Conservation (phyloP, 2,113 vertebrate genomes). For the Cyprinodon brontotheroides region DNA sequence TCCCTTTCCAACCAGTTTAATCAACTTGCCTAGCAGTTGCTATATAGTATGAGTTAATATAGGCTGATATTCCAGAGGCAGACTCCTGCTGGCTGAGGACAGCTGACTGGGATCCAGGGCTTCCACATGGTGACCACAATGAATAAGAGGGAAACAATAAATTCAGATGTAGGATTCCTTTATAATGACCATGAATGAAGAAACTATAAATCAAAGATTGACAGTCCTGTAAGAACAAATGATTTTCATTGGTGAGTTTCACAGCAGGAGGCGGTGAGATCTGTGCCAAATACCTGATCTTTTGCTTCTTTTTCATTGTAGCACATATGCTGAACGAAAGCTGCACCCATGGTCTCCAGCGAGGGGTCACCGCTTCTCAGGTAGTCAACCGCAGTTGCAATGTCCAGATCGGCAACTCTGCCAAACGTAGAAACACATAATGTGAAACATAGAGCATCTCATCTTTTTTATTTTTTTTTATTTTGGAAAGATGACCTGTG, state of each 20-base stretch:
- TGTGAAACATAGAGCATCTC: slow-evolving; percentile 5
- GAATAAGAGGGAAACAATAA: not conserved
- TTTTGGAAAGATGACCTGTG: slow-evolving; percentile 32
- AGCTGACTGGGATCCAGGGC: not conserved
- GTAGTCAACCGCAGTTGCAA: slow-evolving; percentile 86
- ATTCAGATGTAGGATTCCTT: not conserved
- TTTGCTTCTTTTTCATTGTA: slow-evolving; percentile 88
- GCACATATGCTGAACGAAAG: slow-evolving; percentile 94
- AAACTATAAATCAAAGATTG: slow-evolving; percentile 5
- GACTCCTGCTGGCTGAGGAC: not conserved
- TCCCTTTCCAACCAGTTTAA: not conserved
- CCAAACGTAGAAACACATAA: slow-evolving; percentile 30
- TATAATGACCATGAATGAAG: slow-evolving; percentile 7
- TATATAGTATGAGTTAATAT: not conserved
- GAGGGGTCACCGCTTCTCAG: slow-evolving; percentile 84
- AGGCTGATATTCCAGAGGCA: not conserved
- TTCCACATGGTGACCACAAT: not conserved
- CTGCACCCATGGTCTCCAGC: slow-evolving; percentile 90
- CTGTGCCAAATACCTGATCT: slow-evolving; percentile 81
- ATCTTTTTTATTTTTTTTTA: not conserved
- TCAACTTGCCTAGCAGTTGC: not conserved
- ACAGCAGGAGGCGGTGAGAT: slow-evolving; percentile 9
- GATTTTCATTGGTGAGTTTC: slow-evolving; percentile 24
- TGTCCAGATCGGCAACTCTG: slow-evolving; percentile 86
- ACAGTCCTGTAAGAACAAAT: not conserved